Evolutionary conservation across 2,888 invertebrate species (phyloP), one percentile per base, ranked within the genome.

Genomic region (Lepidochrysops patricia): DNA sequence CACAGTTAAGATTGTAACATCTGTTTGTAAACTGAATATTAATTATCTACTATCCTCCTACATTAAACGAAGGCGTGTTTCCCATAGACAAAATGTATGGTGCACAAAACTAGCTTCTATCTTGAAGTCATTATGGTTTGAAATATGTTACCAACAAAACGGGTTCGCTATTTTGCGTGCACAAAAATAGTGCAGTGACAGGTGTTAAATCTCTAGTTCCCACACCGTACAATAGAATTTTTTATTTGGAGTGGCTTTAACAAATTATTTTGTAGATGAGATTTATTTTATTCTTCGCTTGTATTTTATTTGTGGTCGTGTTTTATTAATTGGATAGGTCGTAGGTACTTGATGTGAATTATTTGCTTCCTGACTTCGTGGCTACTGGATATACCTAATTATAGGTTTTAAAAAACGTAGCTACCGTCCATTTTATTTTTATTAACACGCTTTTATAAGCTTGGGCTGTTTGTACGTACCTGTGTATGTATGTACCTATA

Each of bases 141-240:
- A 54, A 54, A 54, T 54, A 15, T 1, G 2, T 1, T 3, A 54
- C 2, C 32, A 15, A 4, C 12, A 26, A 13, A 32, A 19, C 9
- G 1, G 54, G 32, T 19, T 32, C 57, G 60, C 63, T 62, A 62
- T 60, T 56, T 60, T 52, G 57, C 64, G 63, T 59, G 50, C 52
- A 35, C 37, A 34, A 34, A 52, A 59, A 26, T 43, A 43, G 60
- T 43, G 57, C 48, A 56, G 49, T 5, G 60, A 62, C 64, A 65
- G 64, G 64, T 65, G 64, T 63, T 58, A 60, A 59, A 62, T 61
- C 61, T 60, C 62, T 56, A 61, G 54, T 60, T 63, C 63, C 57
- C 61, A 60, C 61, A 63, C 19, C 35, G 37, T 49, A 65, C 62
- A 65, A 65, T 65, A 62, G 59, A 9, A 37, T 60, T 63, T 64